Evolutionary conservation across 2,797 vertebrate species (phyloP).

Genomic region (Lycodopsis pacificus): DNA sequence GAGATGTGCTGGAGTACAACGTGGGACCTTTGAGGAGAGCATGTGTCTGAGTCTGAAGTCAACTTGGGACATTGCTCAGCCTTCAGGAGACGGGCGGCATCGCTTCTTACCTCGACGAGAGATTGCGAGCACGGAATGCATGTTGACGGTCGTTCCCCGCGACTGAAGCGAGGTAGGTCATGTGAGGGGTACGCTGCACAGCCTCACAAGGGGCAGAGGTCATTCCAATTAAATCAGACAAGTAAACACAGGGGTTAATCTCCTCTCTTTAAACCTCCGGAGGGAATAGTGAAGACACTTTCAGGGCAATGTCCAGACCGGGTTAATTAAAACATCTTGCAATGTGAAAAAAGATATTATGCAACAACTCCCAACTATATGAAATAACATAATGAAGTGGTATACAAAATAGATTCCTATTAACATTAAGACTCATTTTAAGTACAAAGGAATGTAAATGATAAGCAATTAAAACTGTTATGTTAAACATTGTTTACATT

Average conservation of each 20-base stretch:
- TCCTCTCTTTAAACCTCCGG: constrained; percentile 74
- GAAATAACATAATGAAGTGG: neutral
- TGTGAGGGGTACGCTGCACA: constrained; percentile 74
- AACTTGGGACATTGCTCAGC: constrained; percentile 65
- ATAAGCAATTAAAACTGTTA: neutral
- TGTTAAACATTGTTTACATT: neutral
- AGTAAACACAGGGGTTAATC: constrained; percentile 84
- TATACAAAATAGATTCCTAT: neutral
- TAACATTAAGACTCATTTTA: neutral
- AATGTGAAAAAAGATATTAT: constrained; percentile 2
- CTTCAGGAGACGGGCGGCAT: constrained; percentile 67
- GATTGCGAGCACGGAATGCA: constrained; percentile 79
- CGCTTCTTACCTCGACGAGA: constrained; percentile 65
- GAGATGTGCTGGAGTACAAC: constrained; percentile 62
- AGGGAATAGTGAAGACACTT: constrained; percentile 70
- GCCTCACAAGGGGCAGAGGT: constrained; percentile 81
- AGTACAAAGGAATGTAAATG: neutral
- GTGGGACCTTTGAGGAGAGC: constrained; percentile 49
- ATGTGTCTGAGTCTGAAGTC: constrained; percentile 67
- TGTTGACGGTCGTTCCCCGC: constrained; percentile 79
- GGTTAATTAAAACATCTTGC: constrained; percentile 24
- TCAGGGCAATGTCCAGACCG: constrained; percentile 31
- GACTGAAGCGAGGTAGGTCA: constrained; percentile 85
- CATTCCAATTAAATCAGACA: constrained; percentile 86
- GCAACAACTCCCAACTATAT: neutral